Percentiles rank a stretch among this genome's conserved stretches.
These are phyloP conservation scores for Ophioninae sp. DNA, from an alignment of 2,888 invertebrate species.

Conservation along the genomic window DNA sequence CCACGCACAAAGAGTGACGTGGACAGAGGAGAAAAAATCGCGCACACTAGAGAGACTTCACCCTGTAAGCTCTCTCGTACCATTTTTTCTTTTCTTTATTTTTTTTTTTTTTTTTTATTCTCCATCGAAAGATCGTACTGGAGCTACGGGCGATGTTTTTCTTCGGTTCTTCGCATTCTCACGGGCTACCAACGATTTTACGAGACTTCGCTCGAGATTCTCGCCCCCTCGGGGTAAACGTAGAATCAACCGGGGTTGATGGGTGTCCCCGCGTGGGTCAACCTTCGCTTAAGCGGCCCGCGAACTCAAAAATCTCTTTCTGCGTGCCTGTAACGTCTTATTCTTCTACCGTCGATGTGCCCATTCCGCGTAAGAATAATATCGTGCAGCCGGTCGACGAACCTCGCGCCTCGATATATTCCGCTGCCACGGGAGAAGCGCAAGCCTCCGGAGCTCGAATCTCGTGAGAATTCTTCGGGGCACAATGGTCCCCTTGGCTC, in stretches of 20 bases:
- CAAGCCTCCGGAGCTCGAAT: not conserved
- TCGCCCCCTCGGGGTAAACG: conserved; percentile 16
- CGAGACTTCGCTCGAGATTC: conserved; percentile 39
- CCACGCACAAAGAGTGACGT: conserved; percentile 19
- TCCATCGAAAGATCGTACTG: conserved; percentile 22
- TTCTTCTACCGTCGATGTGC: conserved; percentile 16
- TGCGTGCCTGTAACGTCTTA: conserved; percentile 17
- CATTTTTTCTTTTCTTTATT: conserved; percentile 13
- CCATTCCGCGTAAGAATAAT: conserved; percentile 21
- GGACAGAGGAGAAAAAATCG: conserved; percentile 15
- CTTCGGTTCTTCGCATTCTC: conserved; percentile 40
- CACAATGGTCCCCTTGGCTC: conserved; percentile 47
- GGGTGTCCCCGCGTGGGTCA: not conserved
- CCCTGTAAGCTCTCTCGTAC: conserved; percentile 23
- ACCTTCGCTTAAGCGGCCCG: conserved; percentile 25
- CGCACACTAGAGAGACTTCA: conserved; percentile 23
- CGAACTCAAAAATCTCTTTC: conserved; percentile 36
- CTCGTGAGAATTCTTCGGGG: conserved; percentile 53
- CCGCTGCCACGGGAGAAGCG: not conserved
- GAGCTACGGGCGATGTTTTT: conserved; percentile 35
- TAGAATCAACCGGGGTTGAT: conserved; percentile 23
- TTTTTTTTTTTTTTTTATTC: not conserved
- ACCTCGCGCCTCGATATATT: conserved; percentile 25
- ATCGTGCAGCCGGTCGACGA: conserved; percentile 53
- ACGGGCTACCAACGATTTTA: conserved; percentile 51